Base-by-base conservation (phyloP, 23 tunicate species). In the Styela clava region DNA sequence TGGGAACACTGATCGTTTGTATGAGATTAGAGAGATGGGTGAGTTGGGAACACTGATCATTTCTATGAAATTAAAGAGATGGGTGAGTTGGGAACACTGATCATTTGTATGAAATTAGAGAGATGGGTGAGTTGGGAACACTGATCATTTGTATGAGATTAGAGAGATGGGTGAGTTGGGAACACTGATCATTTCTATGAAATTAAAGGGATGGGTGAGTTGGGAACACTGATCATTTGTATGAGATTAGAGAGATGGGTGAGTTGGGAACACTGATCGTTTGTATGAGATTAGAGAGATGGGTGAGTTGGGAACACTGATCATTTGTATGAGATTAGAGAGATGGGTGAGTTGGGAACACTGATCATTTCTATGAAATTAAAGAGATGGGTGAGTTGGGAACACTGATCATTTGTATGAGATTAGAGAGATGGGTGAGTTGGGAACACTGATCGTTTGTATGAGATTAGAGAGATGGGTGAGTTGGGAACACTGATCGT, bases 231-330 rank as follows among this genome's bases (percentile, higher is more conserved):
- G 56, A 44, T 44, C 56, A 44, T 44, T 44, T 44, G 56, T n/a
- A n/a, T n/a, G 85, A 83, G 1, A 83, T 78, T 3, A 83, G 77
- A 33, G 91, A 86, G 29, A 90, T 90, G 95, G 89, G 94, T 89
- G 68, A 79, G 88, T 33, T 0, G 56, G 24, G 2, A 5, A 44
- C 12, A 44, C 56, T 44, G 56, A 83, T 76, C 31, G 97, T 63
- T 62, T 91, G 64, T 31, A 22, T 16, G 85, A 83, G 1, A 83
- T 78, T 3, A 83, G 77, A 33, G 91, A 86, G 29, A 90, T 90
- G 95, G 89, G 94, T 89, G 68, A 79, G 88, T 33, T 0, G 56
- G 24, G 2, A 5, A 44, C 12, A 44, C 56, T 44, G 56, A 44
- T 44, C 56, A 44, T 44, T 44, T 44, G 56, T n/a, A n/a, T n/a